Percentiles rank a stretch among this genome's conserved stretches.
Evolutionary conservation across 2,113 vertebrate genomes (phyloP).

Genomic region (Todiramphus saurophagus): DNA sequence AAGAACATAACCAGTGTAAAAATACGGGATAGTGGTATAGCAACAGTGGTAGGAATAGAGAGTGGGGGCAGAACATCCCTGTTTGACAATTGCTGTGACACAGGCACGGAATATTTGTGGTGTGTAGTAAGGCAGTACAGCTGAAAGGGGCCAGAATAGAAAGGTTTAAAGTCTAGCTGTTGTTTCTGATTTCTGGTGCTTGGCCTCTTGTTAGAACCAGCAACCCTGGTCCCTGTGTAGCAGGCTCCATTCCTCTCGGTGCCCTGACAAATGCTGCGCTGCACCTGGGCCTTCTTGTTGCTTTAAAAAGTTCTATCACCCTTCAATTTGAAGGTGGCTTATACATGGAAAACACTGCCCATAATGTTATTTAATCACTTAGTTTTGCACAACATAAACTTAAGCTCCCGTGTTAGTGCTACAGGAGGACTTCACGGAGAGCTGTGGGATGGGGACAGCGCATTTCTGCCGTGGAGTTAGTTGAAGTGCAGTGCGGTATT

Average conservation of each 20-base stretch:
- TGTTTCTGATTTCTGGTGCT: not conserved
- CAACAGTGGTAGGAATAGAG: not conserved
- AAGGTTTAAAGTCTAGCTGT: not conserved
- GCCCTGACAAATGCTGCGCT: not conserved
- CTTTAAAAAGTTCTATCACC: not conserved
- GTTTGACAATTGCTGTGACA: not conserved
- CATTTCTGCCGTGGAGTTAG: not conserved
- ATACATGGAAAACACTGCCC: not conserved
- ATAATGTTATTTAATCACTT: not conserved
- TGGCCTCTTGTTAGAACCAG: not conserved
- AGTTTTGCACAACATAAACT: not conserved
- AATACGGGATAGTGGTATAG: too few species aligned
- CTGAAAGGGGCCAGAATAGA: not conserved
- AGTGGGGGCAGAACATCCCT: not conserved
- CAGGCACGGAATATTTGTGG: fast-evolving
- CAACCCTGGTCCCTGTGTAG: not conserved
- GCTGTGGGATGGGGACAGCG: not conserved
- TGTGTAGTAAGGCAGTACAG: not conserved
- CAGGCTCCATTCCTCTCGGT: too few species aligned
- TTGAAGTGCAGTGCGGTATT: fast-evolving
- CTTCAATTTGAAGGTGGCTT: not conserved
- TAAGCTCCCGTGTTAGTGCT: not conserved
- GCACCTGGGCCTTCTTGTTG: fast-evolving
- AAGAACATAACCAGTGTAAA: not conserved
- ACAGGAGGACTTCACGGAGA: not conserved